Evolutionary conservation across 2,113 vertebrate genomes (phyloP).

Genomic region (Herpetotheres cachinnans): DNA sequence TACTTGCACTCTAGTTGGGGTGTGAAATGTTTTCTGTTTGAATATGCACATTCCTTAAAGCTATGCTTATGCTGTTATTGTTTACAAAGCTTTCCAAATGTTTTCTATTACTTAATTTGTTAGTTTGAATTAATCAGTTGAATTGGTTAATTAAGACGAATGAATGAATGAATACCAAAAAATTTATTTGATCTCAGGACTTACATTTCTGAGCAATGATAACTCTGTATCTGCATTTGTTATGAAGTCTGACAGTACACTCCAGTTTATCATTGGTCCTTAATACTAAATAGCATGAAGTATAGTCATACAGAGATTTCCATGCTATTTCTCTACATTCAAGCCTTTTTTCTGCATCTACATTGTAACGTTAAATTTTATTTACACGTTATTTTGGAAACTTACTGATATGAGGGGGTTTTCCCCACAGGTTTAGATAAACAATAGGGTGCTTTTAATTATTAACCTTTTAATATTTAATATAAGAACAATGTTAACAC

Average conservation of each 20-base stretch:
- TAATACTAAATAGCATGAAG: neutral
- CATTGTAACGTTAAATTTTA: neutral
- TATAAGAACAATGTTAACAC: neutral
- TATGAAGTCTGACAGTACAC: neutral
- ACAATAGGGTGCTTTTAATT: neutral
- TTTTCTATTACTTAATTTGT: neutral
- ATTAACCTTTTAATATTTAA: neutral
- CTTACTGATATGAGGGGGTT: neutral
- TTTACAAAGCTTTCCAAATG: neutral
- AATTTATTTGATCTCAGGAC: neutral
- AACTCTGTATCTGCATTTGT: neutral
- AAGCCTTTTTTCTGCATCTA: neutral
- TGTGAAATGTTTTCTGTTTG: neutral
- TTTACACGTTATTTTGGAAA: neutral
- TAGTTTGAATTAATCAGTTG: neutral
- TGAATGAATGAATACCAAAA: neutral
- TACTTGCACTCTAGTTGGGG: neutral
- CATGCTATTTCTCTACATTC: neutral
- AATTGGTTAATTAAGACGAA: neutral
- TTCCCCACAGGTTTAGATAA: neutral
- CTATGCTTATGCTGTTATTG: neutral
- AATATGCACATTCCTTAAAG: neutral
- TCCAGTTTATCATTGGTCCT: neutral
- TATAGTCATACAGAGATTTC: neutral
- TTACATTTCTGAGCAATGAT: neutral